Base-by-base conservation (phyloP, 30 jellyfish, hydroid and myxozoan genomes). In the Aurelia aurita region DNA sequence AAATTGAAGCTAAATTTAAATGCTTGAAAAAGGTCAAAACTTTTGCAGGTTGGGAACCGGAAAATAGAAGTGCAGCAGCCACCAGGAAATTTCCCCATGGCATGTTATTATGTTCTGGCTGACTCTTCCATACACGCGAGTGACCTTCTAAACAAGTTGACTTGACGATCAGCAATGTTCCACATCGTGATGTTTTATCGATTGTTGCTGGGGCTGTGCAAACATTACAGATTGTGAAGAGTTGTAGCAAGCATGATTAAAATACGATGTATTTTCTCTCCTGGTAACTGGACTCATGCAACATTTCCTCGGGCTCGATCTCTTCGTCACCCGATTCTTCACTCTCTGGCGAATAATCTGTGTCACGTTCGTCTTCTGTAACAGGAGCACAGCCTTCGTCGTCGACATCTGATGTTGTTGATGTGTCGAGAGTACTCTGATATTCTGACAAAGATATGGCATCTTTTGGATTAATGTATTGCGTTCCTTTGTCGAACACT, bases 71-170 rank as follows among this genome's bases (percentile, higher is more conserved):
- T 0, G 83, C 22, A 71, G 83, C 83, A 27, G 83, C 70, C 67
- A 71, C n/a, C 22, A 71, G 67, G 51, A 71, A 71, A 23, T 71
- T 71, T 71, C 83, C 83, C 66, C 70, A 70, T 10, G 82, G 83
- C 83, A 71, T 71, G 6, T 71, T 26, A 19, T 45, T 71, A 23
- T 45, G 68, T 25, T 71, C 68, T 0, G 68, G 83, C 44, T 71
- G 67, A 45, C 83, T 71, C 43, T 43, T 71, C 83, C 83, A 71
- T 2, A 34, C 39, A 1, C 45, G 27, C 12, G 67, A 8, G 67
- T 71, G 83, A 32, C 83, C 83, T 51, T 71, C 49, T 3, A 46
- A 19, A 44, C 83, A 71, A 34, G 68, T 71, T 14, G 68, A 10
- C 25, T 43, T 44, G 28, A 71, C 18, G 19, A 13, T 45, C 21